phyloP scores from a whole-genome alignment of 2,888 invertebrate genomes.

The Amphipoea oculea region DNA sequence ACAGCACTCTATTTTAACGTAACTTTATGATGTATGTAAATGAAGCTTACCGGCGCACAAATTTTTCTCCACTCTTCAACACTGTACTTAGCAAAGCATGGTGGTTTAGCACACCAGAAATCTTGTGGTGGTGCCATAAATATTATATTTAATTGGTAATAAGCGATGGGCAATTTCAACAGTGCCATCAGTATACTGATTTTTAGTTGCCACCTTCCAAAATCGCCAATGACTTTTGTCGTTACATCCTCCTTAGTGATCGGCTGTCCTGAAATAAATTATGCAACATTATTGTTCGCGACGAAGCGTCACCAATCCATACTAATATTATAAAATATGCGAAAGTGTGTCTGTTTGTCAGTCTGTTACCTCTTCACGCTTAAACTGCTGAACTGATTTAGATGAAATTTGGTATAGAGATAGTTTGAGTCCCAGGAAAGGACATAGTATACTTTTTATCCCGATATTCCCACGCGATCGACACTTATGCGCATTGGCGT shows the following conservation, averaged over 20 bases:
- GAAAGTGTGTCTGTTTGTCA: too few relatives aligned
- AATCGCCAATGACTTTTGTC: slow-evolving; percentile 87
- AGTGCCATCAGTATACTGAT: slow-evolving; percentile 90
- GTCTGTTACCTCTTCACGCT: too few relatives aligned
- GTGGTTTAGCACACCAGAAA: slow-evolving; percentile 90
- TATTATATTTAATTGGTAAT: slow-evolving; percentile 92
- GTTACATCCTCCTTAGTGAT: slow-evolving; percentile 73
- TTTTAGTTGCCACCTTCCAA: slow-evolving; percentile 91
- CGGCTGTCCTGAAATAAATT: slow-evolving; percentile 28
- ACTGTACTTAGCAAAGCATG: slow-evolving; percentile 70
- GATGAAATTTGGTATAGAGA: too few relatives aligned
- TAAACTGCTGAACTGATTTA: too few relatives aligned
- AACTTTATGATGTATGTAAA: too few relatives aligned
- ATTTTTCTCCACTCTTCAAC: slow-evolving; percentile 86
- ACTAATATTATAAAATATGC: too few relatives aligned
- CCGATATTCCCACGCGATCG: too few relatives aligned
- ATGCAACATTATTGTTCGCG: neutral
- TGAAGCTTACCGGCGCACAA: slow-evolving; percentile 79
- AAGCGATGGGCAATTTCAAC: slow-evolving; percentile 91
- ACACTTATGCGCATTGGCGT: too few relatives aligned
- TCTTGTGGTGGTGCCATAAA: slow-evolving; percentile 91
- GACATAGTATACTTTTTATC: too few relatives aligned
- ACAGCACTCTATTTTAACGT: neutral
- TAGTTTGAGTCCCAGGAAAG: too few relatives aligned
- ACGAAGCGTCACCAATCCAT: too few relatives aligned